These are phyloP conservation scores for Lagodon rhomboides DNA, from an alignment of 2,797 vertebrate species.

Conservation along the genomic window DNA sequence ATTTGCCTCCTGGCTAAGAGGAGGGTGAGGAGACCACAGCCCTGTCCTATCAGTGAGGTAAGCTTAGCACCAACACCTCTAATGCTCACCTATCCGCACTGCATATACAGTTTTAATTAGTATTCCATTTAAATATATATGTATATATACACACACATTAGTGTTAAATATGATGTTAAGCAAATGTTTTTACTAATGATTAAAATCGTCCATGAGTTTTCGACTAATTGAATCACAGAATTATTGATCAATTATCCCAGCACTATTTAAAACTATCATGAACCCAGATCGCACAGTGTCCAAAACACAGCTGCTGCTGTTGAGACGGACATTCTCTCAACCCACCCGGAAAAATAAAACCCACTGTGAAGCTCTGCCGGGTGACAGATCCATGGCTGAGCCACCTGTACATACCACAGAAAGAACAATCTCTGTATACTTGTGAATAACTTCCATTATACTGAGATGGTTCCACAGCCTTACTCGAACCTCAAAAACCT, in stretches of 20 bases:
- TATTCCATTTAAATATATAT: too few species aligned
- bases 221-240: too few species aligned
- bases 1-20: background rate
- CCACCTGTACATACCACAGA: background rate
- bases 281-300: background rate
- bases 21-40: background rate
- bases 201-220: too few species aligned
- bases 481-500: background rate
- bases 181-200: too few species aligned
- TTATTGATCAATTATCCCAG: too few species aligned
- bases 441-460: conserved; percentile 1
- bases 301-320: background rate
- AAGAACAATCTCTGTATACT: conserved; percentile 1
- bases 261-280: background rate
- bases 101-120: background rate
- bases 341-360: background rate
- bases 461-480: background rate
- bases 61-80: background rate
- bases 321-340: conserved; percentile 1
- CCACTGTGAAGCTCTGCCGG: background rate
- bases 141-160: too few species aligned
- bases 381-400: background rate
- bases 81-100: background rate
- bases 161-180: too few species aligned
- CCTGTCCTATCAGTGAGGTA: background rate